Conservation (phyloP, 2,888 invertebrate species). For the Aplocera efformata region DNA sequence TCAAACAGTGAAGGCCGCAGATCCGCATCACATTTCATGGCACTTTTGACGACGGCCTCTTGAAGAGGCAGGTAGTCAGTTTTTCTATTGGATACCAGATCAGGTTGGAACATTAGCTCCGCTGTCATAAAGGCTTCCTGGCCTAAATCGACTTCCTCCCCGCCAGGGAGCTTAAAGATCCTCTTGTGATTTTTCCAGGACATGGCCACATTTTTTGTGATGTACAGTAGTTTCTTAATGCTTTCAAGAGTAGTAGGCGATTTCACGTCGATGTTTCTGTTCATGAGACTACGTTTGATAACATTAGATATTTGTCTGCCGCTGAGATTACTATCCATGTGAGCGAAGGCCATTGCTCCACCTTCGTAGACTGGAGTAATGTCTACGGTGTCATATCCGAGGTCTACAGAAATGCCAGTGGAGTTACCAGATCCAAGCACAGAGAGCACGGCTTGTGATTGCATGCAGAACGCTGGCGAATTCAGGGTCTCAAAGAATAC, state of each 20-base stretch:
- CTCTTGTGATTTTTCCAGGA: slow-evolving; percentile 28
- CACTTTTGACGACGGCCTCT: slow-evolving; percentile 38
- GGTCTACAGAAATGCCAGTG: slow-evolving; percentile 60
- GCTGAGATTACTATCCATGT: slow-evolving; percentile 47
- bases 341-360: slow-evolving; percentile 49
- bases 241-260: slow-evolving; percentile 35
- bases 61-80: slow-evolving; percentile 41
- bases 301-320: slow-evolving; percentile 40
- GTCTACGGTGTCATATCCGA: slow-evolving; percentile 52
- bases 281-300: slow-evolving; percentile 38
- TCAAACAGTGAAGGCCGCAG: slow-evolving; percentile 42
- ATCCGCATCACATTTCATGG: slow-evolving; percentile 52
- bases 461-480: slow-evolving; percentile 54
- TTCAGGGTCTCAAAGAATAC: slow-evolving; percentile 65
- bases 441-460: slow-evolving; percentile 50
- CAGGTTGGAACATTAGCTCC: slow-evolving; percentile 56
- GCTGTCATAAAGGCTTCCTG: slow-evolving; percentile 50
- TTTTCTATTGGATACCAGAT: slow-evolving; percentile 32
- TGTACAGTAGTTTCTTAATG: slow-evolving; percentile 41
- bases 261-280: slow-evolving; percentile 30
- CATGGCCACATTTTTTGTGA: slow-evolving; percentile 38
- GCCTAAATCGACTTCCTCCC: slow-evolving; percentile 45
- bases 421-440: slow-evolving; percentile 59
- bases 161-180: slow-evolving; percentile 41
- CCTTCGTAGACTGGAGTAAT: slow-evolving; percentile 62